Base-by-base conservation (phyloP, 2,797 vertebrate species). In the Triplophysa yarkandensis region DNA sequence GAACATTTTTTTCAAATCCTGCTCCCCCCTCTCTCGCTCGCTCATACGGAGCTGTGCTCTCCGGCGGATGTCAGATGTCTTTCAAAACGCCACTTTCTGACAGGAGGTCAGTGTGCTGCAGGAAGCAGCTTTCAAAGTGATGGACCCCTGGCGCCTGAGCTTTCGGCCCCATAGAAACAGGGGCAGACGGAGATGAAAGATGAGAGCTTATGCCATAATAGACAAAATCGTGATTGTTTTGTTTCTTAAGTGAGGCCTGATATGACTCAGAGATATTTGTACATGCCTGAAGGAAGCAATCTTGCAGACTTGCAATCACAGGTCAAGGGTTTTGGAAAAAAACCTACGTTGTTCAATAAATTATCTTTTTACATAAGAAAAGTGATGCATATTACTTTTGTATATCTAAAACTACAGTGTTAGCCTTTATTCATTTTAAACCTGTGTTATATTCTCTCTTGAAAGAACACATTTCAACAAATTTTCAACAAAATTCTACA, bases 61-160 rank as follows among this genome's bases (percentile, higher is more conserved):
- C 50, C n/a, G 25, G 52, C 58, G 54, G 68, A 77, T 68, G 63
- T 72, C 69, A 72, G 68, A 67, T 62, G 63, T 21, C 44, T 72
- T 72, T 72, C 55, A 72, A 52, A 68, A 57, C 25, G 50, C 36
- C 71, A 66, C 44, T 74, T 66, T 65, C 62, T 74, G 71, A 74
- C 50, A 74, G 62, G 55, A 57, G 50, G 50, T 39, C 62, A 74
- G 50, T 41, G 44, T 74, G 27, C 71, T 14, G 62, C 62, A 58
- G 62, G 62, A 74, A 74, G 36, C 28, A 44, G 62, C 62, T 74
- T 74, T 74, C 71, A 74, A 57, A 65, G 50, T 19, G 71, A 74
- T 57, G 36, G 71, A 27, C 71, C 50, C 50, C 1, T 3, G 27
- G 62, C 39, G 6, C 36, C 25, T 14, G 17, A 32, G 28, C 55